A percentile compares a stretch with the other conserved stretches of the same genome.
Conservation (phyloP, 2,888 invertebrate genomes). For the Drosophila mettleri region DNA sequence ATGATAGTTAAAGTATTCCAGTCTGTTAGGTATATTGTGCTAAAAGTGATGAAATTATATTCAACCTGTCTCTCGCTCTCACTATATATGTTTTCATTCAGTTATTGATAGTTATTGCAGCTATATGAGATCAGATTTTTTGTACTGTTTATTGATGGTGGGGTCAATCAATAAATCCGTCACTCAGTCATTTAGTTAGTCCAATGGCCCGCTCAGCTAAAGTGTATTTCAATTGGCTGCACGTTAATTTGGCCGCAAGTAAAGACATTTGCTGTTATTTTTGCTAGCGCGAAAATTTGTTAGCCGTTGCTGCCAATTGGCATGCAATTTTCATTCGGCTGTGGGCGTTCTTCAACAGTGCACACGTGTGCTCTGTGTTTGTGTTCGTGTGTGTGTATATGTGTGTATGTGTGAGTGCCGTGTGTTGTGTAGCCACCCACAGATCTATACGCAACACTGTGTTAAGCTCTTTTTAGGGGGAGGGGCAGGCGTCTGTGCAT, state of each 20-base stretch:
- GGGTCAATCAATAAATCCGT: slow-evolving; percentile 1
- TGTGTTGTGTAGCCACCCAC: slow-evolving; percentile 46
- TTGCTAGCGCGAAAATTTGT: slow-evolving; percentile 53
- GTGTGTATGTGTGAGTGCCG: slow-evolving; percentile 12
- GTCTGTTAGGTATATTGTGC: too few species aligned
- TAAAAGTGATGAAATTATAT: too few species aligned
- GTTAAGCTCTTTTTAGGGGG: slow-evolving; percentile 14
- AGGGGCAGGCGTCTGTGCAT: slow-evolving; percentile 19
- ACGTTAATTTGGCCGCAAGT: slow-evolving; percentile 46
- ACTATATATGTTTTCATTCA: background rate
- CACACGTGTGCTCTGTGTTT: slow-evolving; percentile 19
- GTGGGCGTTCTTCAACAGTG: slow-evolving; percentile 56
- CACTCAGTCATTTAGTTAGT: slow-evolving; percentile 1
- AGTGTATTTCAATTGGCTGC: slow-evolving; percentile 36
- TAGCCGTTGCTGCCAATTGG: slow-evolving; percentile 63
- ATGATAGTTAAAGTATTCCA: too few species aligned
- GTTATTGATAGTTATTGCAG: background rate
- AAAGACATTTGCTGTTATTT: slow-evolving; percentile 36
- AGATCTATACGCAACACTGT: slow-evolving; percentile 23
- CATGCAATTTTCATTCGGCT: slow-evolving; percentile 62
- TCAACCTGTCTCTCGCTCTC: too few species aligned
- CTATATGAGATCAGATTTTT: background rate
- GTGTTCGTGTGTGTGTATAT: slow-evolving; percentile 2
- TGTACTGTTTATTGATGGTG: background rate
- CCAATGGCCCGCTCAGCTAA: background rate